Percentiles rank a stretch among this genome's conserved stretches.
phyloP scores from a whole-genome alignment of 2,888 invertebrate genomes.

The Monoplex corrugatus region DNA sequence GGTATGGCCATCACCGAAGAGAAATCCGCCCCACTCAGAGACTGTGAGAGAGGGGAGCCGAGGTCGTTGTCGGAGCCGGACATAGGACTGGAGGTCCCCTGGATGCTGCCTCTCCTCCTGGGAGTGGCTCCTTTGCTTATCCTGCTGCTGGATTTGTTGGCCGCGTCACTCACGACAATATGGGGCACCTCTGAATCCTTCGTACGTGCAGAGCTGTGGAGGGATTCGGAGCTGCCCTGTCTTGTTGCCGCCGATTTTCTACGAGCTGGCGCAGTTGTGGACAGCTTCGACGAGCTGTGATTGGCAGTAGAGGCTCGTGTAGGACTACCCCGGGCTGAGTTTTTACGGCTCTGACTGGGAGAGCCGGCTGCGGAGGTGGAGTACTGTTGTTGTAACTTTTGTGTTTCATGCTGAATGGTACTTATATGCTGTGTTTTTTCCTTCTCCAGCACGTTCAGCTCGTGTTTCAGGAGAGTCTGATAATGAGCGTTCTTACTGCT shows the following conservation, averaged over 20 bases:
- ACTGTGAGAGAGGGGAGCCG: not conserved
- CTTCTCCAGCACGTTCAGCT: constrained; percentile 24
- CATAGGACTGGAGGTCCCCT: not conserved
- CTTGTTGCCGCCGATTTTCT: not conserved
- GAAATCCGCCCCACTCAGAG: no score
- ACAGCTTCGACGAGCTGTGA: not conserved
- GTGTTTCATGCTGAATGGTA: not conserved
- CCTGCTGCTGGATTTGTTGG: not conserved
- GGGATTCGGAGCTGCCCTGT: not conserved
- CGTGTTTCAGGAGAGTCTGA: not conserved
- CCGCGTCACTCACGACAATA: constrained; percentile 30
- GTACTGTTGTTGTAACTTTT: not conserved
- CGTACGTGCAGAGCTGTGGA: no score
- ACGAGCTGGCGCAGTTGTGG: not conserved
- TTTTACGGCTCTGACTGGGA: not conserved
- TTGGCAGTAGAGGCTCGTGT: not conserved
- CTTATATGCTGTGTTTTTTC: not conserved
- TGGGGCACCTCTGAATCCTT: not conserved
- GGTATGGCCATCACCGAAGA: not conserved
- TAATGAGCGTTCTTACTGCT: constrained; percentile 10
- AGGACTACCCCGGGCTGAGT: not conserved
- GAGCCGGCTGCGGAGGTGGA: not conserved
- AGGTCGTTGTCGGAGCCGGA: not conserved
- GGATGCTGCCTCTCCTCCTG: not conserved
- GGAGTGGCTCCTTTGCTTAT: not conserved